Conservation (phyloP, 2,113 vertebrate genomes). For the Nymphicus hollandicus region DNA sequence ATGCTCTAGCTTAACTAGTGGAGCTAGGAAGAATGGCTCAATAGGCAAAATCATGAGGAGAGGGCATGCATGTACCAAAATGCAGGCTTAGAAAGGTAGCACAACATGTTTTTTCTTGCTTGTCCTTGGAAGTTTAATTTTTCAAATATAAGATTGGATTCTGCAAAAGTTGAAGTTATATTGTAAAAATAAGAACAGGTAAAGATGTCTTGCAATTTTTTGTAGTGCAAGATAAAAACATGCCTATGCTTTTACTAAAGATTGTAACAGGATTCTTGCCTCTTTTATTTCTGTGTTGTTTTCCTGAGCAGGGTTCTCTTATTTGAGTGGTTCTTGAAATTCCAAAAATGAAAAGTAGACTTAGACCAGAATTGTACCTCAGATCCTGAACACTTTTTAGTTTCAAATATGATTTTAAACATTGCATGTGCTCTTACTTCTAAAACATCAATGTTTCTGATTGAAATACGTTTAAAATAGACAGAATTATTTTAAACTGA, state of each 20-base stretch:
- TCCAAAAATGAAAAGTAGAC: not conserved
- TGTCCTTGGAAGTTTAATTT: not conserved
- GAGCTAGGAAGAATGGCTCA: not conserved
- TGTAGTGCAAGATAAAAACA: not conserved
- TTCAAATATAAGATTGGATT: not conserved
- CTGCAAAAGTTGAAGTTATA: not conserved
- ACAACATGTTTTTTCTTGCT: not conserved
- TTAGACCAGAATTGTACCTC: not conserved
- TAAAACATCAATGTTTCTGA: not conserved
- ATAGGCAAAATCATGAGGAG: not conserved
- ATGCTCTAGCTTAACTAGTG: not conserved
- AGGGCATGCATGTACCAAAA: not conserved
- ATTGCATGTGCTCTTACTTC: not conserved
- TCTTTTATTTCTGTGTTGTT: not conserved
- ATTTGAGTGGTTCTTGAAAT: not conserved
- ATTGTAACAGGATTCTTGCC: not conserved
- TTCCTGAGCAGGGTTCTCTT: not conserved
- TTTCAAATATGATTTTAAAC: not conserved
- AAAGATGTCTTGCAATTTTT: not conserved
- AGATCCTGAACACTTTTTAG: not conserved
- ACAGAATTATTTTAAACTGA: not conserved
- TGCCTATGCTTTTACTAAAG: not conserved
- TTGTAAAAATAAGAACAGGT: not conserved
- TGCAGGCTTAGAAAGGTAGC: not conserved
- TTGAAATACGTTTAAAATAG: not conserved